Conservation (phyloP, 1,140 invertebrate species). For the Bemisia tabaci region DNA sequence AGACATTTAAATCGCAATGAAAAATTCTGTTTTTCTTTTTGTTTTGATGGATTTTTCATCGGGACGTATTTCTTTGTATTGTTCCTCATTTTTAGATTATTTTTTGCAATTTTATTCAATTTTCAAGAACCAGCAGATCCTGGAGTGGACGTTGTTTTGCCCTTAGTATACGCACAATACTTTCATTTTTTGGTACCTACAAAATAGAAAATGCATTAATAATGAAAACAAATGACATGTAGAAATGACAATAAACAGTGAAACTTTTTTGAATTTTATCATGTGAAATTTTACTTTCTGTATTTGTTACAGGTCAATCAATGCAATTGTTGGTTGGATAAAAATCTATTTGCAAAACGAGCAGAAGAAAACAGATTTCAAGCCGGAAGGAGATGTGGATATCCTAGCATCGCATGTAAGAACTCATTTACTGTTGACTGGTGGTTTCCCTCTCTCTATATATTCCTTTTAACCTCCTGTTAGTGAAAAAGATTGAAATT, state of each 20-base stretch:
- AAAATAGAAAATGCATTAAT: too few species aligned
- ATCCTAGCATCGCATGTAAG: conserved; percentile 55
- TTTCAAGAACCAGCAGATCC: too few species aligned
- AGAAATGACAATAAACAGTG: neutral
- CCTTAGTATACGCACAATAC: too few species aligned
- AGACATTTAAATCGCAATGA: too few species aligned
- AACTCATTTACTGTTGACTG: conserved; percentile 9
- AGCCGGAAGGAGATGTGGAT: conserved; percentile 71
- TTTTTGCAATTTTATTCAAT: too few species aligned
- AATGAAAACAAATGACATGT: neutral
- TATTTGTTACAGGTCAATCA: conserved; percentile 52
- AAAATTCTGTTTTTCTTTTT: too few species aligned
- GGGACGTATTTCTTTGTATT: too few species aligned
- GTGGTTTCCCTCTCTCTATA: conserved; percentile 2
- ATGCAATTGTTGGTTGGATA: conserved; percentile 81
- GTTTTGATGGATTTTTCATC: too few species aligned
- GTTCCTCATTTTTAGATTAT: too few species aligned
- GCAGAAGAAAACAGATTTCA: conserved; percentile 93
- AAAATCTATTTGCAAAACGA: conserved; percentile 80
- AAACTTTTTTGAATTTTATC: conserved; percentile 10
- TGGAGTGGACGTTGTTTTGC: too few species aligned
- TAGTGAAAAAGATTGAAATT: conserved; percentile 4
- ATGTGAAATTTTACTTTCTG: too few species aligned
- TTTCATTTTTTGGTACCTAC: too few species aligned
- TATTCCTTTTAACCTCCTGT: conserved; percentile 5